These are phyloP conservation scores for Parnassius apollo DNA, from an alignment of 2,888 invertebrate genomes.

Conservation along the genomic window DNA sequence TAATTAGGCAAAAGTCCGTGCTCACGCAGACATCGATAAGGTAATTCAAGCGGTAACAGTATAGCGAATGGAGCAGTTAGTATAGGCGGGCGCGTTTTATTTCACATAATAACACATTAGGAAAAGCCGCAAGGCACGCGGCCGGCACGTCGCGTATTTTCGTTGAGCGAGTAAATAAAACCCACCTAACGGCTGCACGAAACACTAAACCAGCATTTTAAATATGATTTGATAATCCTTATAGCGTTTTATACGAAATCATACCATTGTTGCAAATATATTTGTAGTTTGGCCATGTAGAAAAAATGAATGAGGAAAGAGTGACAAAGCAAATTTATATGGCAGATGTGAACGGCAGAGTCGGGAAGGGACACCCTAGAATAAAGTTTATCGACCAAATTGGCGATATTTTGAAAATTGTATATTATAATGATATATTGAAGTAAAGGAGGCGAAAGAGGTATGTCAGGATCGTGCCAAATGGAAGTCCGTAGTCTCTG, in stretches of 20 bases:
- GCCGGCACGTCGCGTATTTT: conserved; percentile 48
- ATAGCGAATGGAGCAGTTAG: conserved; percentile 36
- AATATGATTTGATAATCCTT: conserved; percentile 23
- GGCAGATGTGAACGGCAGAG: no score
- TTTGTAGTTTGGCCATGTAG: no score
- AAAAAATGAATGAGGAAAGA: no score
- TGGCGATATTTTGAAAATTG: no score
- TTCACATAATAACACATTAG: conserved; percentile 77
- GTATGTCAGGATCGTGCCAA: no score
- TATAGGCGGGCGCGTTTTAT: conserved; percentile 60
- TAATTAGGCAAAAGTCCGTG: conserved; percentile 63
- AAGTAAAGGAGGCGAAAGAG: no score
- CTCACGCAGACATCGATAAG: conserved; percentile 67
- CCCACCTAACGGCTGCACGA: conserved; percentile 51
- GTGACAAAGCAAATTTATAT: no score
- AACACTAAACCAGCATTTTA: conserved; percentile 44
- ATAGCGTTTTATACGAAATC: conserved; percentile 18
- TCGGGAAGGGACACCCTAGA: no score
- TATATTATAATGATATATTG: no score
- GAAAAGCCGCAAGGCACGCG: conserved; percentile 51
- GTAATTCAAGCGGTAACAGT: conserved; percentile 48
- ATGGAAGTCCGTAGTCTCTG: no score
- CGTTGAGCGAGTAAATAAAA: conserved; percentile 67
- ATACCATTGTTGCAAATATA: not conserved
- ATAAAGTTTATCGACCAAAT: no score